A percentile compares a stretch with the other conserved stretches of the same genome.
Evolutionary conservation across 2,888 invertebrate species (phyloP).

Genomic region (Volucella inflata): DNA sequence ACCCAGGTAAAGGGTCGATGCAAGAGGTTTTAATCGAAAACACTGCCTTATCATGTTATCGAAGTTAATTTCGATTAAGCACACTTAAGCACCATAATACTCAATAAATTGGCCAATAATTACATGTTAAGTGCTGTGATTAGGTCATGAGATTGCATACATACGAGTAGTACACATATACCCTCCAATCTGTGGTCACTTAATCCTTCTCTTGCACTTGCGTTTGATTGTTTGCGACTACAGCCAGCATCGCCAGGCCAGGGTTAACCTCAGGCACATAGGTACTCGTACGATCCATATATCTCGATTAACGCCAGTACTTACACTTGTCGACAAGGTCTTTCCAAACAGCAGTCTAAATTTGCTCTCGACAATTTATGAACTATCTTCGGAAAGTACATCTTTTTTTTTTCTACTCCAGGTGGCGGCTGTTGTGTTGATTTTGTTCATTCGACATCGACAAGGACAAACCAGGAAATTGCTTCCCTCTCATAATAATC

Average conservation of each 20-base stretch:
- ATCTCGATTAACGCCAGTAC: too few species aligned
- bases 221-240: constrained; percentile 10
- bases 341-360: too few species aligned
- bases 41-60: constrained; percentile 56
- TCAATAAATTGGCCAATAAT: constrained; percentile 54
- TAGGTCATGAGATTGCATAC: constrained; percentile 2
- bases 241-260: too few species aligned
- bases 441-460: neutral
- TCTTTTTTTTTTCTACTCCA: neutral
- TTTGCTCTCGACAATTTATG: neutral
- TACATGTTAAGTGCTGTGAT: constrained; percentile 44
- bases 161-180: too few species aligned
- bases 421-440: neutral
- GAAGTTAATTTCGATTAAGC: constrained; percentile 56
- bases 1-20: neutral
- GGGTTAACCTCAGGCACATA: too few species aligned
- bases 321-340: too few species aligned
- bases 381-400: neutral
- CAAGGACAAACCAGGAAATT: neutral
- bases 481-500: neutral
- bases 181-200: constrained; percentile 26
- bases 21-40: constrained; percentile 26
- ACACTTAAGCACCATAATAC: constrained; percentile 56
- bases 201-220: constrained; percentile 11
- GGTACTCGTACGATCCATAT: too few species aligned